A percentile compares a stretch with the other conserved stretches of the same genome.
phyloP scores from a whole-genome alignment of 2,888 invertebrate genomes.

The Alentia gelatinosa region DNA sequence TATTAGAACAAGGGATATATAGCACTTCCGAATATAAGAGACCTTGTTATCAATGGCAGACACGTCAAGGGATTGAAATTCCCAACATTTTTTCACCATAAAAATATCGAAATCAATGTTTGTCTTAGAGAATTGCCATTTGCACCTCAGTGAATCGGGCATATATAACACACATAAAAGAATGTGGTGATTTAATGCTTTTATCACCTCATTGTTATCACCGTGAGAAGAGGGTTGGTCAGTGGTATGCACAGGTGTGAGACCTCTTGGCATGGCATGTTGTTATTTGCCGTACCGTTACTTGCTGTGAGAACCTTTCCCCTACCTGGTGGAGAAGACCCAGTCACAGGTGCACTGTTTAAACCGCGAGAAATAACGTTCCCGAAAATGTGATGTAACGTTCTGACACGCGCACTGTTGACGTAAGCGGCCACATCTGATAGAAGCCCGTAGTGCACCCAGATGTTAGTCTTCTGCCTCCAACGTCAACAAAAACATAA shows the following conservation, averaged over 20 bases:
- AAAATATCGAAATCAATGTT: no score
- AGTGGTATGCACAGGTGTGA: background rate
- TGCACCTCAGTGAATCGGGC: no score
- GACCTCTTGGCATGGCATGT: background rate
- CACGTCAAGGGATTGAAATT: no score
- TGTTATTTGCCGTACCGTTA: background rate
- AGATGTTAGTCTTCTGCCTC: background rate
- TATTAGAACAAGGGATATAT: no score
- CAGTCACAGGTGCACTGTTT: background rate
- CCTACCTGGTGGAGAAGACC: background rate
- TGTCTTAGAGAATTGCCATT: no score
- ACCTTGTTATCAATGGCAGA: no score
- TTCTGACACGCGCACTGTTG: background rate
- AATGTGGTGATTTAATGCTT: no score
- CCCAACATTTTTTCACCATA: no score
- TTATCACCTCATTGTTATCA: background rate
- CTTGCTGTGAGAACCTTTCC: background rate
- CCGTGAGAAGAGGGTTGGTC: background rate
- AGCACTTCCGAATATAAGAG: no score
- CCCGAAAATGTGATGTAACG: background rate
- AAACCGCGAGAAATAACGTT: background rate
- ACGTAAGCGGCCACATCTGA: background rate
- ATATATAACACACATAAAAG: no score
- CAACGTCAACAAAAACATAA: slow-evolving; percentile 25
- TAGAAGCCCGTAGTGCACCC: background rate